Percentiles rank a stretch among this genome's conserved stretches.
Evolutionary conservation across 2,888 invertebrate genomes (phyloP).

Genomic region (Platycheirus albimanus): DNA sequence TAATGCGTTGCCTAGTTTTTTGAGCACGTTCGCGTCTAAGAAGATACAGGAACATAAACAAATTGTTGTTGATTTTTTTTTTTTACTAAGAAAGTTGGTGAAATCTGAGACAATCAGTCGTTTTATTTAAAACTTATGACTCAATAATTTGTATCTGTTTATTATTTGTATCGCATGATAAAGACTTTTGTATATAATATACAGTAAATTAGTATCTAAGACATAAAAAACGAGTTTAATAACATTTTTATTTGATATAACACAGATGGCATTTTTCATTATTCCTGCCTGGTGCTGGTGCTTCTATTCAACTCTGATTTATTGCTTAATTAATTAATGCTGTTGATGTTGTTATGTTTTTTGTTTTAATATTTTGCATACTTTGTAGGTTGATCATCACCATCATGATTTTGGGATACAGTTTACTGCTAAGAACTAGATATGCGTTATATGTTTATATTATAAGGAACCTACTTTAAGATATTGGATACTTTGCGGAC

Average conservation of each 20-base stretch:
- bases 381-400: no score
- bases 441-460: no score
- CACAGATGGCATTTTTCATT: conserved; percentile 35
- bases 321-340: conserved; percentile 59
- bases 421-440: no score
- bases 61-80: neutral
- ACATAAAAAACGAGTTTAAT: conserved; percentile 3
- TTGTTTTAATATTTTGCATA: neutral
- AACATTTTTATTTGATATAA: conserved; percentile 49
- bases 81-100: neutral
- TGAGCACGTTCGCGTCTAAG: conserved; percentile 8
- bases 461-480: no score
- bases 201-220: no score
- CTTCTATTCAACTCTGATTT: conserved; percentile 40
- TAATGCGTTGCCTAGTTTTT: conserved; percentile 15
- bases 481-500: no score
- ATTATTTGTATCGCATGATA: no score
- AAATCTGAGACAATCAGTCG: neutral
- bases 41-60: conserved; percentile 4
- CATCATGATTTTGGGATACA: no score
- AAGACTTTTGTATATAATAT: no score
- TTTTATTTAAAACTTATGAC: conserved; percentile 22
- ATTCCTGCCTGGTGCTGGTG: conserved; percentile 24
- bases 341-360: neutral
- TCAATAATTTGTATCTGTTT: neutral